Evolutionary conservation across 2,888 invertebrate species (phyloP), one percentile per base, ranked within the genome.

Genomic region (Drosophila kuntzei): DNA sequence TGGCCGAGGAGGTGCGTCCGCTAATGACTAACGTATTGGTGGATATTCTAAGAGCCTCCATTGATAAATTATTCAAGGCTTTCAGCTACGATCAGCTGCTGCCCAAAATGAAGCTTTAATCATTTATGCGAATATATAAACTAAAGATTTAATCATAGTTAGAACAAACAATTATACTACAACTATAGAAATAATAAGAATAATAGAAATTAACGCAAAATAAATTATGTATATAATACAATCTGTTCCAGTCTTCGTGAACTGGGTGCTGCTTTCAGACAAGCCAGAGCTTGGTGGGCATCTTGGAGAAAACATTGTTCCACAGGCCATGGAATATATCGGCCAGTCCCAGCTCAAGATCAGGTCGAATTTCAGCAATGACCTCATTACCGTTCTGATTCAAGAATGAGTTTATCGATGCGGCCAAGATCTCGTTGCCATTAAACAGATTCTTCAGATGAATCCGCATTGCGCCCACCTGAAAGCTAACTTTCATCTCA

Each of bases 1-100:
- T 97, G 1, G 93, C 95, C 0, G 94, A 94, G 27, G 96, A 96
- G 83, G 93, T 97, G 4, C 95, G 95, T 80, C 95, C 94, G 0
- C 94, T 95, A 0, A 92, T 97, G 87, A 95, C 96, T 87, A 94
- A 94, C 58, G 94, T 94, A 0, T 93, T 95, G 46, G 93, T 94
- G 0, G 92, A 93, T 9, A 92, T 95, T 9, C 93, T 95, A 71
- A 94, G 94, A 76, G 93, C 93, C 16, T 93, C 95, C 43, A 92
- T 94, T 2, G 94, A 94, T 79, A 94, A 94, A 81, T 93, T 95
- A 27, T 95, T 94, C 71, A 92, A 93, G 34, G 93, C 93, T 66
- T 95, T 93, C 88, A 94, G 95, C 0, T 90, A 94, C 39, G 93
- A 94, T 70, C 92, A 93, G 9, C 87, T 95, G 54, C 84, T 94